These are phyloP conservation scores for Atta colombica DNA, from an alignment of 1,140 invertebrate genomes.

Conservation along the genomic window DNA sequence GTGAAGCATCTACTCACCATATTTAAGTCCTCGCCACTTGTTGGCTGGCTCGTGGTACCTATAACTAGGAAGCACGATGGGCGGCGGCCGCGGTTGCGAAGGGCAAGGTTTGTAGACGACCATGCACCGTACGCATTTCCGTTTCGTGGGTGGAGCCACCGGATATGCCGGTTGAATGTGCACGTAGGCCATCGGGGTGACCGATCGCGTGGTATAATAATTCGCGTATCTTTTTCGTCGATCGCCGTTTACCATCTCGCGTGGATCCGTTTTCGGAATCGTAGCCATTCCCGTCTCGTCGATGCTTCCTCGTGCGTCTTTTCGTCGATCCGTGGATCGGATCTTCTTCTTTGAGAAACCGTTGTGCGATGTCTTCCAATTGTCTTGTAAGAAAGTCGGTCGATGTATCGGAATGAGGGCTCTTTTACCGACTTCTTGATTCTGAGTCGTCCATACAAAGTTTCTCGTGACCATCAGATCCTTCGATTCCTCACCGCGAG, in stretches of 20 bases:
- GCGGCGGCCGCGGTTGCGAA: conserved; percentile 65
- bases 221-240: conserved; percentile 67
- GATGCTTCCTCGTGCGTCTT: no score
- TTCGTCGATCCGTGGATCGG: background rate
- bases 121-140: conserved; percentile 83
- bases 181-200: conserved; percentile 82
- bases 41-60: conserved; percentile 78
- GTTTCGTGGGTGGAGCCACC: conserved; percentile 69
- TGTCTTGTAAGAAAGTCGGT: conserved; percentile 1
- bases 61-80: conserved; percentile 77
- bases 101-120: conserved; percentile 83
- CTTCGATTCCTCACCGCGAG: background rate
- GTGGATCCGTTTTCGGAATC: background rate
- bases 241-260: background rate
- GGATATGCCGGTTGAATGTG: conserved; percentile 81
- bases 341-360: background rate
- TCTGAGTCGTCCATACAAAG: background rate
- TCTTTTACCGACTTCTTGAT: background rate
- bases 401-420: background rate
- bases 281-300: background rate
- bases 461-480: conserved; percentile 5
- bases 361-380: conserved; percentile 10
- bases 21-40: conserved; percentile 81
- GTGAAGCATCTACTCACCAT: conserved; percentile 79
- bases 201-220: conserved; percentile 71